Conservation (phyloP, 64 coral and sea anemone genomes). For the Acropora yongei region DNA sequence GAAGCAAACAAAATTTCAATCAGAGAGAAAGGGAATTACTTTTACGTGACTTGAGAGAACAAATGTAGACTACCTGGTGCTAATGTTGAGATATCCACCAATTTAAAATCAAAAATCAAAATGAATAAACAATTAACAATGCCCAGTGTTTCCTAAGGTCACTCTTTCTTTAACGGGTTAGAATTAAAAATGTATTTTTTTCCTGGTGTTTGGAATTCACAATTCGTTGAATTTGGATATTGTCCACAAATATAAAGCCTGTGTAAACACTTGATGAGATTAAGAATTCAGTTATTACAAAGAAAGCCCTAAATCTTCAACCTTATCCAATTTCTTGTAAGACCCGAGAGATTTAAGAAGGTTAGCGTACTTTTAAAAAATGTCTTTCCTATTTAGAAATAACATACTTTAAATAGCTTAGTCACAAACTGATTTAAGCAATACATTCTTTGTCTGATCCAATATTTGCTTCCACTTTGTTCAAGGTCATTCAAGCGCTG, state of each 20-base stretch:
- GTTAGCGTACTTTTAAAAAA: background rate
- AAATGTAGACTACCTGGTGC: background rate
- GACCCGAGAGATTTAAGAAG: too few species aligned
- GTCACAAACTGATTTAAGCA: background rate
- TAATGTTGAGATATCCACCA: background rate
- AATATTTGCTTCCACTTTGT: slow-evolving; percentile 7
- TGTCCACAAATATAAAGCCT: background rate
- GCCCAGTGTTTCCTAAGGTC: background rate
- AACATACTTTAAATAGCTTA: background rate
- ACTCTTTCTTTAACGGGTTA: background rate
- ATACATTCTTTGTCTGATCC: background rate
- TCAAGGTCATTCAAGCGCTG: background rate
- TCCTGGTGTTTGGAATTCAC: background rate
- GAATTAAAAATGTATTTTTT: background rate
- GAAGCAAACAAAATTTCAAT: background rate
- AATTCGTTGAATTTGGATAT: background rate
- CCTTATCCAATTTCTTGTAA: too few species aligned
- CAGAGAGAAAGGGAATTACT: background rate
- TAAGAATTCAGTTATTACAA: background rate
- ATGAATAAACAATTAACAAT: too few species aligned
- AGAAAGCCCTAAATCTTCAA: background rate
- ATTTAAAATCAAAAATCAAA: too few species aligned
- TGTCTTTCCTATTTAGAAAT: background rate
- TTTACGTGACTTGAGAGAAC: background rate
- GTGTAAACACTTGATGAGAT: background rate